Percentiles rank a stretch among this genome's conserved stretches.
Conservation (phyloP, 2,888 invertebrate genomes). For the Clostera curtula region DNA sequence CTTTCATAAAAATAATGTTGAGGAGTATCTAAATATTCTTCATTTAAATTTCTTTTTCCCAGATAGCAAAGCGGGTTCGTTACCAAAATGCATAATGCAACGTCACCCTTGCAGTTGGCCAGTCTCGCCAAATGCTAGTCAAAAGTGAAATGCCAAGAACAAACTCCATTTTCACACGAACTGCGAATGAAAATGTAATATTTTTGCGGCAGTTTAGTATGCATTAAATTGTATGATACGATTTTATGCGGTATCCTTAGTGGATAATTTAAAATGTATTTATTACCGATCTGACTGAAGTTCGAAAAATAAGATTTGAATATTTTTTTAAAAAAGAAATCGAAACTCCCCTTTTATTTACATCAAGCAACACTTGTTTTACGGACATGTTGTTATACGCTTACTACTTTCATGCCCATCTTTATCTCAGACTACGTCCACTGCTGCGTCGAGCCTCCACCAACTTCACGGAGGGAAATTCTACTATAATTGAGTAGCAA, state of each 20-base stretch:
- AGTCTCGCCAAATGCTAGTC: constrained; percentile 26
- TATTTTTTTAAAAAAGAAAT: too few species aligned
- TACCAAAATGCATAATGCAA: constrained; percentile 68
- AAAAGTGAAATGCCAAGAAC: constrained; percentile 49
- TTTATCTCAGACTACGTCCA: too few species aligned
- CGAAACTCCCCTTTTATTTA: too few species aligned
- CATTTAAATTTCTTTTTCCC: constrained; percentile 51
- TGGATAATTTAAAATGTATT: not conserved
- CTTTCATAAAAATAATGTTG: constrained; percentile 28
- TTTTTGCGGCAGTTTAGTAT: constrained; percentile 14
- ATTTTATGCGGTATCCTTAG: not conserved
- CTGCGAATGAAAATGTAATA: constrained; percentile 14
- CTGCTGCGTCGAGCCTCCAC: too few species aligned
- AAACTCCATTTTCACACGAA: constrained; percentile 19
- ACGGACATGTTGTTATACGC: too few species aligned
- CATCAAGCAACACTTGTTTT: too few species aligned
- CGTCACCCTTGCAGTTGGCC: constrained; percentile 39
- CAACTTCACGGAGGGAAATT: too few species aligned
- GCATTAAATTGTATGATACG: constrained; percentile 1
- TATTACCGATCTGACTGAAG: too few species aligned
- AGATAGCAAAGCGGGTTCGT: constrained; percentile 53
- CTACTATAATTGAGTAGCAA: too few species aligned
- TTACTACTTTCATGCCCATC: too few species aligned
- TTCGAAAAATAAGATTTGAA: too few species aligned
- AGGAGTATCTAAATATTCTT: constrained; percentile 44